These are phyloP conservation scores for Tetheella fluctuosa DNA, from an alignment of 2,888 invertebrate species.

Conservation along the genomic window DNA sequence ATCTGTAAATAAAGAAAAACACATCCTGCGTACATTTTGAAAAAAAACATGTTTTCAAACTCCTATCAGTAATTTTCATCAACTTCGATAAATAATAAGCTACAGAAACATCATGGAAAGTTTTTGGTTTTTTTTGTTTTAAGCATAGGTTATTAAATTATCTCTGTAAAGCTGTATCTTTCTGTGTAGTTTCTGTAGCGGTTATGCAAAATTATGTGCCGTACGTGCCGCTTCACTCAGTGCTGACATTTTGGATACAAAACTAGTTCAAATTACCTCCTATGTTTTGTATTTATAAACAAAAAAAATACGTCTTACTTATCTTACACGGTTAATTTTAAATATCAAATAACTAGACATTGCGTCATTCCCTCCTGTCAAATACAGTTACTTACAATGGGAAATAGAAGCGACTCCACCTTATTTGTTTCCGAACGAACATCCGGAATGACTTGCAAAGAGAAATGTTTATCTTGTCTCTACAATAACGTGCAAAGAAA, in stretches of 20 bases:
- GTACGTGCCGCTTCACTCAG: conserved; percentile 33
- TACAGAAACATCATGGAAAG: not conserved
- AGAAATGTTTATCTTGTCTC: conserved; percentile 6
- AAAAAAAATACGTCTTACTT: not conserved
- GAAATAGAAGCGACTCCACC: not conserved
- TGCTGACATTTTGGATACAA: conserved; percentile 16
- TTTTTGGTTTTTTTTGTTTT: not conserved
- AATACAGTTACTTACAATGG: not conserved
- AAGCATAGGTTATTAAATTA: too few species aligned
- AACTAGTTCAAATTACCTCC: conserved; percentile 9
- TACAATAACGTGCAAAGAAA: conserved; percentile 7
- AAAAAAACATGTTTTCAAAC: too few species aligned
- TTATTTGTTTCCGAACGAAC: conserved; percentile 4
- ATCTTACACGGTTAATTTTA: not conserved
- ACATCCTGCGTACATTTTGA: too few species aligned
- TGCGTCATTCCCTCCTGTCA: not conserved
- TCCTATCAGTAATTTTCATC: too few species aligned
- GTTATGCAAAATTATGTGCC: conserved; percentile 56
- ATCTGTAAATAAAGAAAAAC: not conserved
- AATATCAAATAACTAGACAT: not conserved
- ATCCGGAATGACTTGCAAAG: conserved; percentile 7
- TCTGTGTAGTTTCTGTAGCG: conserved; percentile 28
- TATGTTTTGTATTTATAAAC: not conserved
- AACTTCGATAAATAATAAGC: too few species aligned
- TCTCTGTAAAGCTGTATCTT: conserved; percentile 32